Evolutionary conservation across 2,797 vertebrate genomes (phyloP).

Genomic region (Halcyon smyrnensis): DNA sequence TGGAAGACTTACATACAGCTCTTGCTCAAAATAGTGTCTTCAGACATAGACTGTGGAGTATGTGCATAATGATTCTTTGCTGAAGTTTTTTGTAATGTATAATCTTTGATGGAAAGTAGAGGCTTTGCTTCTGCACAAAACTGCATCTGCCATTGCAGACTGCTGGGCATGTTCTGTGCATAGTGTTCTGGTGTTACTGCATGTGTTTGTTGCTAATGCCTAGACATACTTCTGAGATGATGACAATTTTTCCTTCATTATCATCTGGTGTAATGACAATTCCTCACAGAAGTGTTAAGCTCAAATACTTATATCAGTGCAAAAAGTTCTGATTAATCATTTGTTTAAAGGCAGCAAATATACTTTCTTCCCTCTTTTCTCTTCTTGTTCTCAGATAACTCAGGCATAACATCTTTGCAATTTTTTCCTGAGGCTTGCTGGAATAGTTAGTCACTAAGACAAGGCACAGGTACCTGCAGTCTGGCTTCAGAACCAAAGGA

Average conservation of each 20-base stretch:
- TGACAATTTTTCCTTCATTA: background rate
- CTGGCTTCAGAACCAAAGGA: slow-evolving; percentile 5
- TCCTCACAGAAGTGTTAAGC: background rate
- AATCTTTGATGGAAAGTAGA: background rate
- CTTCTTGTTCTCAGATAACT: background rate
- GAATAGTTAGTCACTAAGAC: background rate
- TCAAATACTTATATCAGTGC: background rate
- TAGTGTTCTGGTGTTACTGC: background rate
- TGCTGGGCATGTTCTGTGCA: background rate
- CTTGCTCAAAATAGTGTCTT: slow-evolving; percentile 54
- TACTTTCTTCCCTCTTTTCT: background rate
- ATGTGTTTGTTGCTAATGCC: background rate
- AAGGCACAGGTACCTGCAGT: background rate
- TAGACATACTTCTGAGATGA: background rate
- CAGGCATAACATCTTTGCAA: background rate
- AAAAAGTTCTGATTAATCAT: background rate
- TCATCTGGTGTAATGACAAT: background rate
- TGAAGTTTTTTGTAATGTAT: slow-evolving; percentile 22
- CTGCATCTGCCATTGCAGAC: background rate
- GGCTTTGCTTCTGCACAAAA: slow-evolving; percentile 10
- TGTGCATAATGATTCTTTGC: slow-evolving; percentile 25
- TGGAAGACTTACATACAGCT: slow-evolving; percentile 49
- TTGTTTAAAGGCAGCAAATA: slow-evolving; percentile 5
- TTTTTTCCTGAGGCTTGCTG: background rate
- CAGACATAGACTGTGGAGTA: slow-evolving; percentile 31